phyloP scores from a whole-genome alignment of 2,113 vertebrate species.

The Paradoxurus hermaphroditus region DNA sequence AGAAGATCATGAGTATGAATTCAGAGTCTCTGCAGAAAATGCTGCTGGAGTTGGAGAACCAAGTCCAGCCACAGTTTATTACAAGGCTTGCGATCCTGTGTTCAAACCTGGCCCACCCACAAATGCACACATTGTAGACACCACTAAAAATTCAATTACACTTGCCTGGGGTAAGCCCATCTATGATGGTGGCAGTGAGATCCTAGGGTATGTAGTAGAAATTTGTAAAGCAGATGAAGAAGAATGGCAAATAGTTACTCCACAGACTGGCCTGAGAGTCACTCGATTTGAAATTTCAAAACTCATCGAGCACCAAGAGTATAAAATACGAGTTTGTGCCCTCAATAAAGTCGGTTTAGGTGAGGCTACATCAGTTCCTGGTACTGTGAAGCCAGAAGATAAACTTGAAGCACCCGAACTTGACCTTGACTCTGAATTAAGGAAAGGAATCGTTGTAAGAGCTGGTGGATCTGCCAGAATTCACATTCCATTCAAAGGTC shows the following conservation, averaged over 20 bases:
- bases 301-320: conserved; percentile 96
- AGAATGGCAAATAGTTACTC: conserved; percentile 94
- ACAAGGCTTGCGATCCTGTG: conserved; percentile 95
- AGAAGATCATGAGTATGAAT: conserved; percentile 99
- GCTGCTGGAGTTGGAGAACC: conserved; percentile 93
- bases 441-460: conserved; percentile 94
- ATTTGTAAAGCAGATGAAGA: conserved; percentile 97
- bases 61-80: conserved; percentile 90
- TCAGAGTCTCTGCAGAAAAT: conserved; percentile 97
- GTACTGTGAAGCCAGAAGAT: conserved; percentile 94
- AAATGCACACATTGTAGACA: conserved; percentile 91
- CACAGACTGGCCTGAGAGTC: conserved; percentile 89
- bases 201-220: conserved; percentile 95
- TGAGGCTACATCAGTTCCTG: conserved; percentile 90
- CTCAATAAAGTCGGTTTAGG: conserved; percentile 96
- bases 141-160: conserved; percentile 89
- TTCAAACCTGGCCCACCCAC: conserved; percentile 96
- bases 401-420: conserved; percentile 95
- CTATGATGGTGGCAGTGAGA: conserved; percentile 97
- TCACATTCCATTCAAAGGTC: conserved; percentile 94
- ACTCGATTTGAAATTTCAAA: conserved; percentile 94
- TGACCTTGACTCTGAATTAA: conserved; percentile 95
- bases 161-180: conserved; percentile 95
- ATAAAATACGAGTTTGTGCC: conserved; percentile 94
- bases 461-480: conserved; percentile 94